Percentiles rank a stretch among this genome's conserved stretches.
Evolutionary conservation across 2,113 vertebrate genomes (phyloP).

Genomic region (Dendropsophus ebraccatus): DNA sequence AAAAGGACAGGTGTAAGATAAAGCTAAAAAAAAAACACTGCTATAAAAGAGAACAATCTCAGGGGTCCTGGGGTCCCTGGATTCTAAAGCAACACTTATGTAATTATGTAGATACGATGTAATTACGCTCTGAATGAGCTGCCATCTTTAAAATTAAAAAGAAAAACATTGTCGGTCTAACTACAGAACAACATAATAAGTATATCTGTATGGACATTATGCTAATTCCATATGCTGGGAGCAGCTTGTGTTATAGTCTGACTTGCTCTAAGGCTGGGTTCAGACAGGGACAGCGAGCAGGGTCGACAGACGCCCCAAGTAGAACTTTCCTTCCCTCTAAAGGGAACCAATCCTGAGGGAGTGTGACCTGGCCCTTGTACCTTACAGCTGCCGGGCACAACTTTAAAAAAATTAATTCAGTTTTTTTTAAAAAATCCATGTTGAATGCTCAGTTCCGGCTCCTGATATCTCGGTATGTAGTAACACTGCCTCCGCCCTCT

Average conservation of each 20-base stretch:
- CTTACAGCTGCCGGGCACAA: too few relatives aligned
- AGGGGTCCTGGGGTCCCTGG: not conserved
- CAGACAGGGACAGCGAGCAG: not conserved
- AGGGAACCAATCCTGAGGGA: too few relatives aligned
- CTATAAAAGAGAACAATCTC: not conserved
- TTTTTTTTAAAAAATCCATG: too few relatives aligned
- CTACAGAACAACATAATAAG: not conserved
- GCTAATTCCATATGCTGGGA: not conserved
- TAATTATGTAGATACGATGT: slow-evolving; percentile 19
- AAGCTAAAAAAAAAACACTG: not conserved
- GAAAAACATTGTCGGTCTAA: not conserved
- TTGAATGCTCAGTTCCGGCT: too few relatives aligned
- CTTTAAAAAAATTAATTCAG: too few relatives aligned
- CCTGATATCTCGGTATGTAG: too few relatives aligned
- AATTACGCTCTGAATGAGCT: slow-evolving; percentile 22
- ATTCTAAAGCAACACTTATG: slow-evolving; percentile 17
- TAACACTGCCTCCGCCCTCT: too few relatives aligned
- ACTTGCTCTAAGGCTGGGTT: not conserved
- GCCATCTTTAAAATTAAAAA: slow-evolving; percentile 22
- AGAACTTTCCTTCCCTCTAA: too few relatives aligned
- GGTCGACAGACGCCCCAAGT: too few relatives aligned
- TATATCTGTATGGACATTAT: not conserved
- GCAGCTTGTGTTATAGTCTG: not conserved
- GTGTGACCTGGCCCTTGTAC: too few relatives aligned
- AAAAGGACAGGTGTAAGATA: slow-evolving; percentile 42